Evolutionary conservation across 2,888 invertebrate genomes (phyloP), one percentile per base, ranked within the genome.

Genomic region (Lottia gigantea): DNA sequence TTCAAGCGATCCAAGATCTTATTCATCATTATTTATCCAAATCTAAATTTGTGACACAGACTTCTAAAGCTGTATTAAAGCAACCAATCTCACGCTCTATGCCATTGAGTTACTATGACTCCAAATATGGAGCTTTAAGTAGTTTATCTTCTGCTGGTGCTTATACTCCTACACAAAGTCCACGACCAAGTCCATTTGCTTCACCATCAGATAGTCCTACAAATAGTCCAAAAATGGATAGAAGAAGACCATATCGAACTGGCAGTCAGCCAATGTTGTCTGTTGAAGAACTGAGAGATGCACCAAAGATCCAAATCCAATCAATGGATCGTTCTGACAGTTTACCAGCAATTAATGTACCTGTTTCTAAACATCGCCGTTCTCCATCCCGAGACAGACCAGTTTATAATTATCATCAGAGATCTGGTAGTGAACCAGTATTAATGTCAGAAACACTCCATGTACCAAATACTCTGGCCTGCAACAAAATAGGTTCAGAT

Each of bases 1-100:
- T 96, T 85, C 95, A 95, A 85, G 95, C 95, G 2, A 95, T 97
- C 25, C 94, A 96, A 0, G 96, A 96, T 88, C 91, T 98, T 70
- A 95, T 97, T 76, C 96, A 96, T 8, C 96, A 94, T 78, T 97
- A 97, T 87, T 95, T 97, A 31, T 95, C 95, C 1, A 95, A 95
- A 64, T 95, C 94, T 23, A 94, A 95, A 84, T 93, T 95, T 0
- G 94, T 97, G 84, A 96, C 97, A 1, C 92, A 92, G 8, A 94
- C 94, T 0, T 96, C 96, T 1, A 95, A 95, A 0, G 96, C 96
- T 0, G 91, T 94, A 68, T 95, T 97, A 72, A 93, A 93, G 80
- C 93, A 92, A 74, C 97, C 97, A 0, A 93, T 95, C 76, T 95
- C 95, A 82, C 91, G 96, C 72, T 91, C 93, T 23, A 83, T 84